A percentile compares a stretch with the other conserved stretches of the same genome.
Evolutionary conservation across 2,797 vertebrate species (phyloP).

Genomic region (Hydrolagus colliei): DNA sequence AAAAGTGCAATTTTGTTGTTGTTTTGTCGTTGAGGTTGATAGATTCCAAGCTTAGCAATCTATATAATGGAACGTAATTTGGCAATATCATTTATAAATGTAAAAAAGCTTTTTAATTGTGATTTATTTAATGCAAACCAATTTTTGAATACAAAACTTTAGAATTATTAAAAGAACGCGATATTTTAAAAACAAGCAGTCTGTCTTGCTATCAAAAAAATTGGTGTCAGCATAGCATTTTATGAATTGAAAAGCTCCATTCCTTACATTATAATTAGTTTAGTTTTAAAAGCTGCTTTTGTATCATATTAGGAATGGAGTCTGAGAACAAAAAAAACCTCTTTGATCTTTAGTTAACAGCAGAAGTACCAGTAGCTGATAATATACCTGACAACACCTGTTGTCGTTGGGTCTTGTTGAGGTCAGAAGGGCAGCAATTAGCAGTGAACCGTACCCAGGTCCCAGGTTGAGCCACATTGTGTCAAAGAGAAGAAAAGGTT

Average conservation of each 20-base stretch:
- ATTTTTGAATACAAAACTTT: too few species aligned
- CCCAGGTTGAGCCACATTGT: background rate
- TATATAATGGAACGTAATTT: too few species aligned
- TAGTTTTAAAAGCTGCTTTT: too few species aligned
- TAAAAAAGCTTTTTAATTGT: too few species aligned
- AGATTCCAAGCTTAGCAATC: too few species aligned
- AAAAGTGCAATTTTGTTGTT: too few species aligned
- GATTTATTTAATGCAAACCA: too few species aligned
- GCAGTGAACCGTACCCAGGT: slow-evolving; percentile 2
- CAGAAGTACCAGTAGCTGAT: background rate
- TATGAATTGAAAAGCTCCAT: background rate
- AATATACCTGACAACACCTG: slow-evolving; percentile 23
- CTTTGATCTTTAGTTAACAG: slow-evolving; percentile 25
- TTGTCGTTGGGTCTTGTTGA: slow-evolving; percentile 18
- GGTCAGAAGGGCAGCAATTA: slow-evolving; percentile 25
- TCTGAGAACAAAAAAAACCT: slow-evolving; percentile 14
- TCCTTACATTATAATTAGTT: background rate
- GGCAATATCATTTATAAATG: too few species aligned
- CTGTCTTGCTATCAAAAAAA: background rate
- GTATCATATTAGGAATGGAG: slow-evolving; percentile 1
- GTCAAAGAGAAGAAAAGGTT: slow-evolving; percentile 24
- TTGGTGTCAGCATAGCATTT: background rate
- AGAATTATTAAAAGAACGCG: too few species aligned
- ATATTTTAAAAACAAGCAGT: background rate
- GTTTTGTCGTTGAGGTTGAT: too few species aligned